Evolutionary conservation across 1,140 invertebrate species (phyloP).

Genomic region (Ceratina australensis): DNA sequence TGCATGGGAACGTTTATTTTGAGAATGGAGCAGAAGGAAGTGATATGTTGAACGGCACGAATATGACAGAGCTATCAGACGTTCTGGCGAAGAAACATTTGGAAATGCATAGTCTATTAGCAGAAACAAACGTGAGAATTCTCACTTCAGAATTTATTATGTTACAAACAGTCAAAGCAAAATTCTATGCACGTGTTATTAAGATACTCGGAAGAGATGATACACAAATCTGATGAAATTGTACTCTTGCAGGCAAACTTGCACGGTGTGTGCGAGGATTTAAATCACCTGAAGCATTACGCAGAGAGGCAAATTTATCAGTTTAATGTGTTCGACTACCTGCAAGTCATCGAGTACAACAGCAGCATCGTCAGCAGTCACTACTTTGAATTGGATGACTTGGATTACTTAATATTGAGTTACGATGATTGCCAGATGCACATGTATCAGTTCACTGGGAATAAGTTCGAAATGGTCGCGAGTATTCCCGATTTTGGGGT

Average conservation of each 20-base stretch:
- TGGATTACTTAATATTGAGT: constrained; percentile 74
- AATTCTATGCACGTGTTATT: no score
- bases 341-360: constrained; percentile 69
- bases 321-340: constrained; percentile 77
- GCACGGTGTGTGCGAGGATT: constrained; percentile 65
- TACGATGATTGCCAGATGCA: constrained; percentile 63
- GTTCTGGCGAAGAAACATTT: constrained; percentile 56
- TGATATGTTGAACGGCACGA: constrained; percentile 65
- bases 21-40: constrained; percentile 62
- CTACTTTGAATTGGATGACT: constrained; percentile 65
- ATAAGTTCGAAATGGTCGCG: constrained; percentile 50
- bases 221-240: no score
- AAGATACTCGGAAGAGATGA: no score
- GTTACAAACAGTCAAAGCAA: no score
- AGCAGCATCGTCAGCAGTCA: constrained; percentile 67
- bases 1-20: constrained; percentile 70
- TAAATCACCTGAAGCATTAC: constrained; percentile 58
- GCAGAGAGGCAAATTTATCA: constrained; percentile 73
- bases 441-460: constrained; percentile 57
- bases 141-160: no score
- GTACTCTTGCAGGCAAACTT: constrained; percentile 52
- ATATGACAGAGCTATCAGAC: constrained; percentile 62
- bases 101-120: constrained; percentile 55
- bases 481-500: constrained; percentile 62
- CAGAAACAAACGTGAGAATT: constrained; percentile 60